phyloP scores from a whole-genome alignment of 2,113 vertebrate species.

The Ceyx margarethae region DNA sequence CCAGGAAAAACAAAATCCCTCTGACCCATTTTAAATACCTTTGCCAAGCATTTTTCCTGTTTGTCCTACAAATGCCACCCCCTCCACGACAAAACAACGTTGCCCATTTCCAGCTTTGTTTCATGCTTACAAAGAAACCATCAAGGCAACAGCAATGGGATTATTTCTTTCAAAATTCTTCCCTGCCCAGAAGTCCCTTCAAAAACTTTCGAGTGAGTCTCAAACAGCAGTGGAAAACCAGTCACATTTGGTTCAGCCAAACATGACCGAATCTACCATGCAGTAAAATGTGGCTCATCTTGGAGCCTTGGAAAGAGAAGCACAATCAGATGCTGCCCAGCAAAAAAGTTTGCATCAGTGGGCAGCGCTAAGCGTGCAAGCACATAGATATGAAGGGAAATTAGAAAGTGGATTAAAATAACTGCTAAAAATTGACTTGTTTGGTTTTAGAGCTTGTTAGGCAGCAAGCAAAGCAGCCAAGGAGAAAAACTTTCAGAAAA shows the following conservation, averaged over 20 bases:
- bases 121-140: slow-evolving; percentile 6
- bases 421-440: not conserved
- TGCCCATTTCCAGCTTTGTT: slow-evolving; percentile 10
- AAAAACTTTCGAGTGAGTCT: not conserved
- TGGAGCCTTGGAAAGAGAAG: not conserved
- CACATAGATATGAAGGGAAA: not conserved
- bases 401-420: not conserved
- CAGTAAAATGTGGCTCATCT: not conserved
- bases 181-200: not conserved
- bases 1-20: not conserved
- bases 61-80: not conserved
- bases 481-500: not conserved
- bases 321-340: not conserved
- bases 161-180: not conserved
- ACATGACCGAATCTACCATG: not conserved
- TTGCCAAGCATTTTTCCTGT: not conserved
- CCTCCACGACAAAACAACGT: not conserved
- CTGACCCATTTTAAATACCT: not conserved
- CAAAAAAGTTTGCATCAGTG: not conserved
- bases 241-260: not conserved
- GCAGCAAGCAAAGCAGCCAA: not conserved
- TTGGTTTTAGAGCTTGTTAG: not conserved
- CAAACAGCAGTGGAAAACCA: not conserved
- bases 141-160: not conserved
- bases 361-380: not conserved